phyloP scores from a whole-genome alignment of 2,888 invertebrate species.

The Eupelmus urozonus region DNA sequence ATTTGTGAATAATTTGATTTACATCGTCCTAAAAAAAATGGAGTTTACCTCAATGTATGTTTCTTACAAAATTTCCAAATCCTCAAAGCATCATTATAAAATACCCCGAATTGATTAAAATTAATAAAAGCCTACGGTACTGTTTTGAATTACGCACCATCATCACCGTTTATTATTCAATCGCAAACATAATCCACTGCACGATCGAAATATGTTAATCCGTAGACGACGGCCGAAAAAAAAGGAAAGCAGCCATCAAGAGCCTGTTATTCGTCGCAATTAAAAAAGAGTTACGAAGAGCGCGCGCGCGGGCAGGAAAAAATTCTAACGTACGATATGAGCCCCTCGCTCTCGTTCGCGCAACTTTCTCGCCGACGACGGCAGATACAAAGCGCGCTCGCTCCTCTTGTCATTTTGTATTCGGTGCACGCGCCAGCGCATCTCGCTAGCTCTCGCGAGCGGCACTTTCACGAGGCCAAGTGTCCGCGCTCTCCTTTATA shows the following conservation, averaged over 20 bases:
- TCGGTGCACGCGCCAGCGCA: conserved; percentile 21
- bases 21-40: too few species aligned
- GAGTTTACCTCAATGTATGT: too few species aligned
- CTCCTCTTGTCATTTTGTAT: conserved; percentile 34
- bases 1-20: too few species aligned
- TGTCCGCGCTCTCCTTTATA: background rate
- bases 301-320: too few species aligned
- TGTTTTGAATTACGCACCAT: too few species aligned
- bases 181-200: too few species aligned
- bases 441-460: background rate
- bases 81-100: too few species aligned
- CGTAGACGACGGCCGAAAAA: background rate
- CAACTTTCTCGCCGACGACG: conserved; percentile 38
- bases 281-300: background rate
- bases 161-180: too few species aligned
- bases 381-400: background rate
- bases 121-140: too few species aligned
- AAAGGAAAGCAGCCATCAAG: background rate
- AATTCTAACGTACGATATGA: conserved; percentile 19
- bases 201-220: too few species aligned
- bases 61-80: too few species aligned
- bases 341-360: background rate
- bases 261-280: background rate
- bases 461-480: conserved; percentile 42
- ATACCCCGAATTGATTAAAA: too few species aligned